A percentile compares a stretch with the other conserved stretches of the same genome.
phyloP scores from a whole-genome alignment of 2,113 vertebrate genomes.

The Apodemus sylvaticus region DNA sequence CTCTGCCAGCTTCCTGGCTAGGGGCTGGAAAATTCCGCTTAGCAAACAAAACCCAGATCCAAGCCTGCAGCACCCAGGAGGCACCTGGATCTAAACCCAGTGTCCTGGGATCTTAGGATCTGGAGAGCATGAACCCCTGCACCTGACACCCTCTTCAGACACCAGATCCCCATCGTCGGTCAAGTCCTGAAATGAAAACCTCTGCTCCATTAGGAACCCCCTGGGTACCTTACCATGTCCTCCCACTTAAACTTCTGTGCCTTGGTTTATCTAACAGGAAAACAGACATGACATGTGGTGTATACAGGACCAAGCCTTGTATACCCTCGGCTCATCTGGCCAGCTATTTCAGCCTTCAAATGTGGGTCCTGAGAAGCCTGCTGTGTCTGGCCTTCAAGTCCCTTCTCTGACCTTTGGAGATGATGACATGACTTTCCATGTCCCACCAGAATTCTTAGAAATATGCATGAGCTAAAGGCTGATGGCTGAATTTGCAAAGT shows the following conservation, averaged over 20 bases:
- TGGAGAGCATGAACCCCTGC: neutral
- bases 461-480: neutral
- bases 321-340: neutral
- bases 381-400: neutral
- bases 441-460: neutral
- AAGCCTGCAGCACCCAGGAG: neutral
- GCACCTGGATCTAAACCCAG: neutral
- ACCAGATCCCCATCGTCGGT: neutral
- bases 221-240: neutral
- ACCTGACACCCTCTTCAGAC: neutral
- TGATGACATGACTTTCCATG: neutral
- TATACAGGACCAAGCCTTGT: neutral
- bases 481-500: neutral
- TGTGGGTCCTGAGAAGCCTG: neutral
- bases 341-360: neutral
- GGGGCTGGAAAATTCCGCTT: conserved; percentile 68
- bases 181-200: neutral
- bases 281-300: neutral
- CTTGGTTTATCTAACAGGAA: neutral
- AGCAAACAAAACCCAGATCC: conserved; percentile 66
- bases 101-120: neutral
- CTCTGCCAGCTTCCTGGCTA: conserved; percentile 8
- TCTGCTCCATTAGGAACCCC: neutral
- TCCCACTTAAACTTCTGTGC: neutral
- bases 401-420: neutral